Evolutionary conservation across 2,888 invertebrate genomes (phyloP).

Genomic region (Villa cingulata): DNA sequence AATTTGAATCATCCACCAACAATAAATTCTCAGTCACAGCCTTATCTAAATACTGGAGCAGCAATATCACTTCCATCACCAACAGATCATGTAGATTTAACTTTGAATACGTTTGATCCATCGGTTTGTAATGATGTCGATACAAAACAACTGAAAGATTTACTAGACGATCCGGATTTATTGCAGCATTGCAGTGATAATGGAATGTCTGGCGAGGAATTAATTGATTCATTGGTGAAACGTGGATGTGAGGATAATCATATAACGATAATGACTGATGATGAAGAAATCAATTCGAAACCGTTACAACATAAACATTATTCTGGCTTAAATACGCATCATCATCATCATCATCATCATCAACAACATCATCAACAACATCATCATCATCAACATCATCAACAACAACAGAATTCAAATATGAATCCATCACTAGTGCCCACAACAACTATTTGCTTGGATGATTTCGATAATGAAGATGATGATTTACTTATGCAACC

Average conservation of each 20-base stretch:
- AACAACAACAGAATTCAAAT: neutral
- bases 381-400: neutral
- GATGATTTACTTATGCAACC: conserved; percentile 38
- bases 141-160: conserved; percentile 31
- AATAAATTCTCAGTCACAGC: neutral
- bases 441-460: conserved; percentile 22
- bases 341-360: conserved; percentile 18
- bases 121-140: conserved; percentile 19
- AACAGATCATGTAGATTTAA: neutral
- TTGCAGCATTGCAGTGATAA: conserved; percentile 35
- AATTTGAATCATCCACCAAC: neutral
- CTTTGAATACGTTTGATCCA: conserved; percentile 16
- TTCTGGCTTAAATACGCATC: neutral
- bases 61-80: neutral
- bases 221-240: conserved; percentile 47
- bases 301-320: conserved; percentile 34
- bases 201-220: conserved; percentile 34
- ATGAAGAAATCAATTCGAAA: neutral
- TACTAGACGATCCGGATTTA: conserved; percentile 31
- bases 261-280: conserved; percentile 20
- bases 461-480: conserved; percentile 39
- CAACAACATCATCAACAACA: conserved; percentile 21
- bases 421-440: conserved; percentile 4
- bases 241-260: conserved; percentile 49
- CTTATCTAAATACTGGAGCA: neutral